These are phyloP conservation scores for Perca schrenkii DNA, from an alignment of 2,113 vertebrate species.

Conservation along the genomic window DNA sequence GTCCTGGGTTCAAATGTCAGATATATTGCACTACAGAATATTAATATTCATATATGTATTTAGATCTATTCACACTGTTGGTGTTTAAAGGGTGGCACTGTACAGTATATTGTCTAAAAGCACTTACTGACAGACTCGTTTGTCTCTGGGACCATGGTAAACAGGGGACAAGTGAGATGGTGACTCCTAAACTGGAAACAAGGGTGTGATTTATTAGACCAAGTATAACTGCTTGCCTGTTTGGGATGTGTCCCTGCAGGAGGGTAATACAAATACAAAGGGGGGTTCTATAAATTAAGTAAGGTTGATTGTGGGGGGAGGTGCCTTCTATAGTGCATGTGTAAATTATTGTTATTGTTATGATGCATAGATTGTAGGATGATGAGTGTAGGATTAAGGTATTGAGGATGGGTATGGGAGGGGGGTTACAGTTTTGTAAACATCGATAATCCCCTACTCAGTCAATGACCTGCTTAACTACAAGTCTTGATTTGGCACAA, in stretches of 20 bases:
- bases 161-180: conserved; percentile 27
- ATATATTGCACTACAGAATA: background rate
- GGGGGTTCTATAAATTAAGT: conserved; percentile 8
- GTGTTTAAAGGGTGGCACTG: background rate
- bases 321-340: conserved; percentile 6
- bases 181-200: conserved; percentile 34
- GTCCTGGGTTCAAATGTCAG: conserved; percentile 14
- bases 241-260: conserved; percentile 11
- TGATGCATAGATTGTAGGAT: conserved; percentile 37
- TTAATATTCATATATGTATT: background rate
- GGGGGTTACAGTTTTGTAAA: conserved; percentile 43
- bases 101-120: conserved; percentile 2
- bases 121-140: conserved; percentile 18
- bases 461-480: conserved; percentile 77
- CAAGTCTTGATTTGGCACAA: conserved; percentile 50
- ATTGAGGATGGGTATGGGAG: conserved; percentile 50
- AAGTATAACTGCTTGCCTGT: background rate
- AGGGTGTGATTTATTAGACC: conserved; percentile 51
- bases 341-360: conserved; percentile 57
- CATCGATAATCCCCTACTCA: conserved; percentile 71
- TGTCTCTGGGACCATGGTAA: conserved; percentile 26
- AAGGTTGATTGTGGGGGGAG: conserved; percentile 6
- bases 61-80: background rate
- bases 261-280: background rate
- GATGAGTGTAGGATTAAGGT: conserved; percentile 66